Evolutionary conservation across 1,140 invertebrate genomes (phyloP).

Genomic region (Diuraphis noxia): DNA sequence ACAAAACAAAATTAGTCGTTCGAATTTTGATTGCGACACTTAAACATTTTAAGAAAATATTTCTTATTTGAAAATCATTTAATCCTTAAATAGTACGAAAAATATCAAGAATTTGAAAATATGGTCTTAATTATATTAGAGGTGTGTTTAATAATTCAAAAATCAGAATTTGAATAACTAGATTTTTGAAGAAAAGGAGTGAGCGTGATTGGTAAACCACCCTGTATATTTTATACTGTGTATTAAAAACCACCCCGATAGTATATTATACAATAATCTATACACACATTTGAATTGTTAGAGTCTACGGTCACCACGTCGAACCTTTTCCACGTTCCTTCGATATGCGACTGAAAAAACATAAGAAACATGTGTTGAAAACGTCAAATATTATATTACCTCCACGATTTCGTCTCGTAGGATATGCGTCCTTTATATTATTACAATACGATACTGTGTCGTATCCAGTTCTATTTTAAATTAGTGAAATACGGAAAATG

Average conservation of each 20-base stretch:
- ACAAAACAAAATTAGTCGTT: neutral
- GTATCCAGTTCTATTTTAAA: slow-evolving; percentile 12
- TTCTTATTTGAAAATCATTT: too few relatives aligned
- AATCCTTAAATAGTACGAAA: too few relatives aligned
- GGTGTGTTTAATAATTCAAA: neutral
- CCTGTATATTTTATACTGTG: neutral
- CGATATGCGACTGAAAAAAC: neutral
- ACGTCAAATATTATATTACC: slow-evolving; percentile 15
- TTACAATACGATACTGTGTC: neutral
- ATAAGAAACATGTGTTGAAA: slow-evolving; percentile 18
- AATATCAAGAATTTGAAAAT: too few relatives aligned
- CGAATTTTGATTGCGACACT: neutral
- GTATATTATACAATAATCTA: neutral
- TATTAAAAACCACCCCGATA: neutral
- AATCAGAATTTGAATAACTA: neutral
- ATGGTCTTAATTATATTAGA: too few relatives aligned
- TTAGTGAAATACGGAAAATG: neutral
- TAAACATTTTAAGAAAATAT: too few relatives aligned
- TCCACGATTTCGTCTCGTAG: neutral
- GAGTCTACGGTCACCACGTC: neutral
- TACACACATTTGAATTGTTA: neutral
- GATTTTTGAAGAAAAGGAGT: neutral
- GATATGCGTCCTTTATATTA: neutral
- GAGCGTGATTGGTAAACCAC: neutral
- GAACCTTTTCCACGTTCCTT: neutral